Percentiles rank a stretch among this genome's conserved stretches.
These are phyloP conservation scores for Andrena chrysosceles DNA, from an alignment of 2,888 invertebrate genomes.

Conservation along the genomic window DNA sequence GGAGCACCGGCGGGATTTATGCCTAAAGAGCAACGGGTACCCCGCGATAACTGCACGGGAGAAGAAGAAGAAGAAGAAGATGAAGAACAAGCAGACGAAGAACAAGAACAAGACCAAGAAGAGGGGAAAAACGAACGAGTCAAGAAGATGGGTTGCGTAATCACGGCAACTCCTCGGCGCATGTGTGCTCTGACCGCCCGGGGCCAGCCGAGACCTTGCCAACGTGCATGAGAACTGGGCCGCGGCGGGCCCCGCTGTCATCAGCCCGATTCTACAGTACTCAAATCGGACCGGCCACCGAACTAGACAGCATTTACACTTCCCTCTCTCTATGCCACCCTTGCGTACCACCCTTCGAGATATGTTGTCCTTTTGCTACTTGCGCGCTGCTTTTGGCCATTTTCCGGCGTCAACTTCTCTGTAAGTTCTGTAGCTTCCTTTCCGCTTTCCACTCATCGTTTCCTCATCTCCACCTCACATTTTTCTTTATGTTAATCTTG, in stretches of 20 bases:
- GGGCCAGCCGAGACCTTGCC: constrained; percentile 81
- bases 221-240: constrained; percentile 84
- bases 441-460: neutral
- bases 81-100: constrained; percentile 13
- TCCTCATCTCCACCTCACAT: no score
- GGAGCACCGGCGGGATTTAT: constrained; percentile 40
- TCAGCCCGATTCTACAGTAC: constrained; percentile 61
- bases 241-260: constrained; percentile 68
- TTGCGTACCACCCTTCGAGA: neutral
- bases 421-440: neutral
- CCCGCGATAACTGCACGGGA: neutral
- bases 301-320: constrained; percentile 59
- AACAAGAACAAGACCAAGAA: constrained; percentile 30
- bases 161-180: constrained; percentile 73
- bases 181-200: constrained; percentile 78
- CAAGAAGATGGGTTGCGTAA: constrained; percentile 77
- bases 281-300: constrained; percentile 69
- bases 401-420: neutral
- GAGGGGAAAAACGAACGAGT: constrained; percentile 63
- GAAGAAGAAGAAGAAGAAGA: constrained; percentile 1
- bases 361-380: neutral
- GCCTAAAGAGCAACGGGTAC: neutral
- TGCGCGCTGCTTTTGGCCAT: neutral
- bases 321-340: constrained; percentile 14
- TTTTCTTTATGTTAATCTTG: neutral